Evolutionary conservation across 1,140 invertebrate species (phyloP), one percentile per base, ranked within the genome.

Genomic region (Propsilocerus akamusi): DNA sequence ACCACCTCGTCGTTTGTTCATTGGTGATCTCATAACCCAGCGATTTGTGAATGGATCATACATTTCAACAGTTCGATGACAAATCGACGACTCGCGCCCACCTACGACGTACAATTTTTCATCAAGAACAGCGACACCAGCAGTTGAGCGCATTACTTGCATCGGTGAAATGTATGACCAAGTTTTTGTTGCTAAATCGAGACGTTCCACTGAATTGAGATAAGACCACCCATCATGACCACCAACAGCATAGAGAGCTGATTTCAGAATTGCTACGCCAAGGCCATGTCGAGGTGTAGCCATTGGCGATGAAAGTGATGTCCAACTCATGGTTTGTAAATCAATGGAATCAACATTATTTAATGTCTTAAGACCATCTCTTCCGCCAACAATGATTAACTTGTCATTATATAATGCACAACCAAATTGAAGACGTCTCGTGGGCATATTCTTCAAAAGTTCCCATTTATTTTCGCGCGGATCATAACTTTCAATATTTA

Each of bases 191-290:
- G 26, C 34, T 12, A 48, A 25, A 25, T n/a, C 41, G 53, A 57
- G 76, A 74, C 86, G 66, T 68, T 96, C 91, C 0, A 93, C 90
- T 4, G 88, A 89, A 62, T 89, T 90, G 10, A 94, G 68, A 65
- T 94, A 96, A 57, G 95, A 26, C 90, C 87, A 82, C 20, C 80
- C 84, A 69, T 96, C 92, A 62, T 96, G 90, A 12, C 91, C 93
- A 24, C 91, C 92, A 7, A 96, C 87, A 5, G 90, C 91, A 70
- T 96, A 97, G 41, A 97, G 73, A 1, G 88, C 87, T 0, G 87
- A 86, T 46, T 78, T 81, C 28, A 96, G 68, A 8, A 92, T 82
- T 3, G 86, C 89, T 23, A 96, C 87, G 26, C 89, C 89, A 53
- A 93, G 68, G 7, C 89, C 88, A 67, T 94, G 88, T 34, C 90